Percentiles rank a stretch among this genome's conserved stretches.
Conservation (phyloP, 1,140 invertebrate species). For the Drosophila funebris region DNA sequence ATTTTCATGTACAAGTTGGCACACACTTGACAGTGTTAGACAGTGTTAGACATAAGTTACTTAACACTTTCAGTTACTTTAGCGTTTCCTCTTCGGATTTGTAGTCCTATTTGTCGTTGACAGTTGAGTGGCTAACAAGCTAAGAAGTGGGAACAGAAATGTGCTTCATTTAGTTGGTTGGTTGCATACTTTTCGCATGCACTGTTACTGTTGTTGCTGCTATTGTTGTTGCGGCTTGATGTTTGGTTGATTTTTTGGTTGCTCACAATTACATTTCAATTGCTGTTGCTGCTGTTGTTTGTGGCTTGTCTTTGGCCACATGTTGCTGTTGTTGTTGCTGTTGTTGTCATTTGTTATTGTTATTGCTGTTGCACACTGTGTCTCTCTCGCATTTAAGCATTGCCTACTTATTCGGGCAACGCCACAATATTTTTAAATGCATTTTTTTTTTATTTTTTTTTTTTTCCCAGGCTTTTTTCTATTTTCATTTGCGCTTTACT, state of each 20-base stretch:
- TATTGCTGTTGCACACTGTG: neutral
- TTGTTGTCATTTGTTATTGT: neutral
- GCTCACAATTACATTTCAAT: neutral
- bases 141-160: neutral
- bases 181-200: neutral
- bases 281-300: constrained; percentile 11
- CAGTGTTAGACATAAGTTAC: constrained; percentile 24
- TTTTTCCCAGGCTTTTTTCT: neutral
- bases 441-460: neutral
- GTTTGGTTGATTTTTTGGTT: constrained; percentile 23
- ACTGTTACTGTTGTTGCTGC: neutral
- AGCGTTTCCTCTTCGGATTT: too few species aligned
- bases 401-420: constrained; percentile 42
- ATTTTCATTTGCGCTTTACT: neutral
- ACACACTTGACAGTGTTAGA: constrained; percentile 20
- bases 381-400: neutral
- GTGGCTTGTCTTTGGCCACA: constrained; percentile 21
- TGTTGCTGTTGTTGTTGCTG: constrained; percentile 21
- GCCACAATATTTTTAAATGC: neutral
- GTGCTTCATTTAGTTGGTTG: neutral
- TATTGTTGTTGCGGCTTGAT: constrained; percentile 14
- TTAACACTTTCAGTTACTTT: neutral
- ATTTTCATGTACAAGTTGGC: constrained; percentile 3
- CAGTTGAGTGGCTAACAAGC: neutral
- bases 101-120: neutral